These are phyloP conservation scores for Hyperoplus lanceolatus DNA, from an alignment of 2,797 vertebrate species.

Conservation along the genomic window DNA sequence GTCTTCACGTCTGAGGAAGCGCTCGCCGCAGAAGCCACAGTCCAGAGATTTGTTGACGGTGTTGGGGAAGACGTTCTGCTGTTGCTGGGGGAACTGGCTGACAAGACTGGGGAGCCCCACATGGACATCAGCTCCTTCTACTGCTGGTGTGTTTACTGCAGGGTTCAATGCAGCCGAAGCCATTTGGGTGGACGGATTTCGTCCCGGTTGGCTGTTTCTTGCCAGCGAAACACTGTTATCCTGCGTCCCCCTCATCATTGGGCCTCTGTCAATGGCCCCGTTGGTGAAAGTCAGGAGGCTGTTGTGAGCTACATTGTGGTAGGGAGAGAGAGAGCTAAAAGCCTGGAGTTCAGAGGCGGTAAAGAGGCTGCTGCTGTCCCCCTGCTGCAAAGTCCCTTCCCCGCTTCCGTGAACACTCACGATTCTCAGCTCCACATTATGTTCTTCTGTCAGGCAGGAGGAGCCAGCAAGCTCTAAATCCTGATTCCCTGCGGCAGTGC, in stretches of 20 bases:
- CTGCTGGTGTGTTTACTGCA: constrained; percentile 25
- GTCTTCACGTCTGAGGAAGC: constrained; percentile 71
- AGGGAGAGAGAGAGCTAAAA: constrained; percentile 69
- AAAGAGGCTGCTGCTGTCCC: constrained; percentile 65
- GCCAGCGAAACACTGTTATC: constrained; percentile 32
- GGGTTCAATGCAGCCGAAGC: constrained; percentile 34
- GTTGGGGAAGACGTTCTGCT: constrained; percentile 47
- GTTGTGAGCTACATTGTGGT: constrained; percentile 57
- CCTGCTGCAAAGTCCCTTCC: constrained; percentile 67
- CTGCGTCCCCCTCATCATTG: constrained; percentile 53
- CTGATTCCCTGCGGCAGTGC: constrained; percentile 33
- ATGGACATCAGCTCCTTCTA: constrained; percentile 35
- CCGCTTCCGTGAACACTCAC: constrained; percentile 73
- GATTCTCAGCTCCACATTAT: constrained; percentile 63
- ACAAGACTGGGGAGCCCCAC: constrained; percentile 55
- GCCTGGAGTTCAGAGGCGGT: constrained; percentile 69
- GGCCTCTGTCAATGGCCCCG: constrained; percentile 15
- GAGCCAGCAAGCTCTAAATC: constrained; percentile 42
- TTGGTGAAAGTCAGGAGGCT: constrained; percentile 53
- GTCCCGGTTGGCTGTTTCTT: constrained; percentile 61
- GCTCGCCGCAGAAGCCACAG: constrained; percentile 75
- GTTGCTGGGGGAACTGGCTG: constrained; percentile 60
- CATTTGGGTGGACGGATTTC: constrained; percentile 51
- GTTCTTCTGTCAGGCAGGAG: constrained; percentile 35
- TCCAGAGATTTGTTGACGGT: constrained; percentile 60